Conservation (phyloP, 2,888 invertebrate genomes). For the Meteorus cinctellus region DNA sequence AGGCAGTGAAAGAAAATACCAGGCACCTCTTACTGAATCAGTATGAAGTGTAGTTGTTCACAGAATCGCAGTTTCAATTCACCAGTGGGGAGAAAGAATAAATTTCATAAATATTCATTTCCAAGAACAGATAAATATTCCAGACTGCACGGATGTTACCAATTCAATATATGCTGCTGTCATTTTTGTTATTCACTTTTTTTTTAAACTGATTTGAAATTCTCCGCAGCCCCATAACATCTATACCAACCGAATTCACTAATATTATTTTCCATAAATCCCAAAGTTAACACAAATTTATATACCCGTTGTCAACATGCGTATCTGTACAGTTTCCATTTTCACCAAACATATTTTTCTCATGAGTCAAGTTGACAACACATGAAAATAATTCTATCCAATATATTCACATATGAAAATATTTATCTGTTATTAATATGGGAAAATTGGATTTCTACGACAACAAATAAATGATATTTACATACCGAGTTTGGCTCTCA, state of each 20-base stretch:
- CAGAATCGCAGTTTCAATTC: constrained; percentile 27
- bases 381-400: neutral
- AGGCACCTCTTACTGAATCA: constrained; percentile 36
- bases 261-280: constrained; percentile 28
- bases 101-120: constrained; percentile 63
- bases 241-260: neutral
- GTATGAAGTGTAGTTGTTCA: constrained; percentile 13
- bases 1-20: constrained; percentile 33
- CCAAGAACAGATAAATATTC: constrained; percentile 56
- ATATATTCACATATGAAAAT: neutral
- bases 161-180: neutral
- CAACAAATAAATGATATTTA: constrained; percentile 33
- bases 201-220: neutral
- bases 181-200: neutral
- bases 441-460: neutral
- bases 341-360: neutral
- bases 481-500: constrained; percentile 93
- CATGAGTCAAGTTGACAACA: neutral
- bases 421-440: neutral
- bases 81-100: constrained; percentile 28
- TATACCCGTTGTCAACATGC: neutral
- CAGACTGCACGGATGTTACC: constrained; percentile 28
- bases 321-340: neutral
- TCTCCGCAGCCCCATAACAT: neutral
- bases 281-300: neutral